Evolutionary conservation across 2,797 vertebrate species (phyloP).

Genomic region (Eremophila alpestris): DNA sequence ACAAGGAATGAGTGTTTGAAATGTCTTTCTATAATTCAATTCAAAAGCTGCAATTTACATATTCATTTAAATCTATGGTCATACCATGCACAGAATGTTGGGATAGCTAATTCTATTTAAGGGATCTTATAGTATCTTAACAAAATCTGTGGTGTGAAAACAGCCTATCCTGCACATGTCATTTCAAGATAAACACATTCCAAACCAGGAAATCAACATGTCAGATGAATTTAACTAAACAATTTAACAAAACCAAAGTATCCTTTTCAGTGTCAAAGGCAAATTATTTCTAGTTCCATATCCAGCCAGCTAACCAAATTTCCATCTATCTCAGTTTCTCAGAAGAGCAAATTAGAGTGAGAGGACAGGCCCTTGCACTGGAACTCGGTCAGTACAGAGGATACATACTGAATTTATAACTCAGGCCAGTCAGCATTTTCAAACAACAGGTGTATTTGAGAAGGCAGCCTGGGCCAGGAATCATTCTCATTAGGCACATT

Average conservation of each 20-base stretch:
- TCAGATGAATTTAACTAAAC: neutral
- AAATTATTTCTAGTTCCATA: neutral
- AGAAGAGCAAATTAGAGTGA: neutral
- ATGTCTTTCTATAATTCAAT: conserved; percentile 1
- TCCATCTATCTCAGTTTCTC: neutral
- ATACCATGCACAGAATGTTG: neutral
- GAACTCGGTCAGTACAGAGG: neutral
- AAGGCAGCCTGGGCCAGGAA: neutral
- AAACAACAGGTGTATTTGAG: neutral
- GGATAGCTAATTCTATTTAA: conserved; percentile 1
- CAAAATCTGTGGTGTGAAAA: conserved; percentile 44
- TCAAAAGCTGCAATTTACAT: conserved; percentile 10
- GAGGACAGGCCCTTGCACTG: neutral
- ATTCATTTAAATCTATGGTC: conserved; percentile 6
- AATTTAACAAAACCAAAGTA: neutral
- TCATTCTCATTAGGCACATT: neutral
- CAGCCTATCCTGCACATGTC: neutral
- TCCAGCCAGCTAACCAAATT: neutral
- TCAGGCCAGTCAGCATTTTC: neutral
- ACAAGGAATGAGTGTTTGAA: neutral
- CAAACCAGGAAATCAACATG: neutral
- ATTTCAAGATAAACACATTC: conserved; percentile 1
- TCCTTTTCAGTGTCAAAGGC: neutral
- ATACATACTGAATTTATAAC: neutral
- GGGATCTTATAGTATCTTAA: neutral